Evolutionary conservation across 2,888 invertebrate species (phyloP), one percentile per base, ranked within the genome.

Genomic region (Chaitophorus viminalis): DNA sequence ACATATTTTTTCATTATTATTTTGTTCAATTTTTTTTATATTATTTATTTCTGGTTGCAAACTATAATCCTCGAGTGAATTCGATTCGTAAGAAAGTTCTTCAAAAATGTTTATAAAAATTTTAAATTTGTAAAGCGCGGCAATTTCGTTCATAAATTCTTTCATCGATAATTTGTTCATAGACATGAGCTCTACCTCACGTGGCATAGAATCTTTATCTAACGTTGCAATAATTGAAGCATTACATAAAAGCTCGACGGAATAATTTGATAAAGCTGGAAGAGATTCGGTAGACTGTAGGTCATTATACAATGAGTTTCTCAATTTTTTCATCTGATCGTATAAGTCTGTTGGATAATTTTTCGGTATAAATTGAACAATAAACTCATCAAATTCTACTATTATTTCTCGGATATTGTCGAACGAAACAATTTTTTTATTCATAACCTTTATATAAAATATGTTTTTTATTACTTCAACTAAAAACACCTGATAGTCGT

Each of bases 21-120:
- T 52, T 17, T 52, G 21, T 65, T 65, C n/a, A n/a, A 65, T 25
- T 25, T 21, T 2, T n/a, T 21, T 65, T 25, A 25, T 17, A 25
- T n/a, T 3, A 65, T n/a, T 65, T 65, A 52, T 17, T n/a, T 17
- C 65, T 3, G 25, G 65, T 4, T 25, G 65, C 5, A 65, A 25
- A 65, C 18, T 18, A n/a, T 65, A 65, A 65, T 65, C 65, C 2
- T 25, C 65, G 18, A 65, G 65, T 65, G 65, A 17, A 18, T 65
- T 65, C 65, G 65, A 65, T n/a, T 65, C 65, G 65, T 65, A 65
- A 11, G 65, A 65, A n/a, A 65, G 65, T n/a, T 65, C 65, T 65
- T 65, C n/a, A 25, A 65, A 65, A 21, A 65, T n/a, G 6, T 65
- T 8, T 3, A 65, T n/a, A 8, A 65, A 65, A 65, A 5, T n/a